Evolutionary conservation across 2,113 vertebrate species (phyloP).

Genomic region (Pterocles burchelli): DNA sequence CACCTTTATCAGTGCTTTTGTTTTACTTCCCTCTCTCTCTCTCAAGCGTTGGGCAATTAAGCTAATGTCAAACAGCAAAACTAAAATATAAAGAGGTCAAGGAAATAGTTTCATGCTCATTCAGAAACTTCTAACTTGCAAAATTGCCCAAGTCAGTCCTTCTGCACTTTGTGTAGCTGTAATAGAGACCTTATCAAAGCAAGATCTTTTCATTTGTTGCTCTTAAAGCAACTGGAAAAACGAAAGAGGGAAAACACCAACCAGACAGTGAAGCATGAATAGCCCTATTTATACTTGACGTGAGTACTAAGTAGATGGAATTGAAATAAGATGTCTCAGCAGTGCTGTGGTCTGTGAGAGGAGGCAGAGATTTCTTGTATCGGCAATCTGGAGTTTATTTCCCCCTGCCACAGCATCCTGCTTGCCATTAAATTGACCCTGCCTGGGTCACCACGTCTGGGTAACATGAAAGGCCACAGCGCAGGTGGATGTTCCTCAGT

Average conservation of each 20-base stretch:
- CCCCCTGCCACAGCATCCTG: accelerated
- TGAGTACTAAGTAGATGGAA: not conserved
- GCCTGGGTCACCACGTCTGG: not conserved
- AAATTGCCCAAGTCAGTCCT: accelerated
- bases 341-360: accelerated
- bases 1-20: not conserved
- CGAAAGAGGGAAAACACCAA: not conserved
- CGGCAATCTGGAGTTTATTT: not conserved
- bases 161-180: not conserved
- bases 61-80: not conserved
- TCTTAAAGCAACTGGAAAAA: not conserved
- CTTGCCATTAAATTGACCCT: not conserved
- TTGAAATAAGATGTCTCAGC: not conserved
- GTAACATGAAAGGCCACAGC: not conserved
- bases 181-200: not conserved
- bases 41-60: not conserved
- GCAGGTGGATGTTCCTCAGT: not conserved
- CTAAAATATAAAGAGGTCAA: not conserved
- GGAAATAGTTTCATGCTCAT: not conserved
- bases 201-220: not conserved
- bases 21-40: not conserved
- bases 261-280: not conserved
- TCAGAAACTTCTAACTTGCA: not conserved
- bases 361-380: not conserved
- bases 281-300: not conserved